phyloP scores from a whole-genome alignment of 2,797 vertebrate species.

The Amazonetta brasiliensis region DNA sequence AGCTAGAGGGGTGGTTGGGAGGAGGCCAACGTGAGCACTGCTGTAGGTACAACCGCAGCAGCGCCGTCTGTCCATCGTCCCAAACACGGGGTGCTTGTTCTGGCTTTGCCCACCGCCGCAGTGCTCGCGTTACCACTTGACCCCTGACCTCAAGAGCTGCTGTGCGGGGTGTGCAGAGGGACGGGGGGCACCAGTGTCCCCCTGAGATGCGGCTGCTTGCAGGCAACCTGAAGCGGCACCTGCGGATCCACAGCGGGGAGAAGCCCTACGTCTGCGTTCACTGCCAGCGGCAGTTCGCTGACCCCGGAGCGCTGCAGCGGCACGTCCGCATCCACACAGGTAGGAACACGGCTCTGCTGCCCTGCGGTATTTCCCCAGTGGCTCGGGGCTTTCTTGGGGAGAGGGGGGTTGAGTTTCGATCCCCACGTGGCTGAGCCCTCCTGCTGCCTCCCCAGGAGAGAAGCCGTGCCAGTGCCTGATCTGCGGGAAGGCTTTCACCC shows the following conservation, averaged over 20 bases:
- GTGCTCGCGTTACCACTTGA: rapidly evolving
- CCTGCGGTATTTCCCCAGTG: neutral
- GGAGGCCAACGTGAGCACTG: rapidly evolving
- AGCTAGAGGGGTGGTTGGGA: neutral
- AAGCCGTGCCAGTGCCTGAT: conserved; percentile 95
- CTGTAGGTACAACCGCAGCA: no score
- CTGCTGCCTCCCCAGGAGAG: conserved; percentile 83
- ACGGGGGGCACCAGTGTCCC: rapidly evolving
- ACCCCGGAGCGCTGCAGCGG: conserved; percentile 94
- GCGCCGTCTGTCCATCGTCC: neutral
- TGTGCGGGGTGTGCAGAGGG: neutral
- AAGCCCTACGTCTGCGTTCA: conserved; percentile 94
- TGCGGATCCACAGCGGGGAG: conserved; percentile 97
- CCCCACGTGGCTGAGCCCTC: neutral
- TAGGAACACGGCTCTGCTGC: neutral
- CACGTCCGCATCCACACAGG: conserved; percentile 98
- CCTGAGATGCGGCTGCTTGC: neutral
- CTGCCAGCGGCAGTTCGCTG: conserved; percentile 95
- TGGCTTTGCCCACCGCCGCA: rapidly evolving
- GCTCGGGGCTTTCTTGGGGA: neutral
- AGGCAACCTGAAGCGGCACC: conserved; percentile 97
- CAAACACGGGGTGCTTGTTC: rapidly evolving
- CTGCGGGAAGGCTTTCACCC: conserved; percentile 97
- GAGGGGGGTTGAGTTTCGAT: no score
- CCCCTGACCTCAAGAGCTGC: no score